Conservation (phyloP, 2,113 vertebrate species). For the Pseudonaja textilis region DNA sequence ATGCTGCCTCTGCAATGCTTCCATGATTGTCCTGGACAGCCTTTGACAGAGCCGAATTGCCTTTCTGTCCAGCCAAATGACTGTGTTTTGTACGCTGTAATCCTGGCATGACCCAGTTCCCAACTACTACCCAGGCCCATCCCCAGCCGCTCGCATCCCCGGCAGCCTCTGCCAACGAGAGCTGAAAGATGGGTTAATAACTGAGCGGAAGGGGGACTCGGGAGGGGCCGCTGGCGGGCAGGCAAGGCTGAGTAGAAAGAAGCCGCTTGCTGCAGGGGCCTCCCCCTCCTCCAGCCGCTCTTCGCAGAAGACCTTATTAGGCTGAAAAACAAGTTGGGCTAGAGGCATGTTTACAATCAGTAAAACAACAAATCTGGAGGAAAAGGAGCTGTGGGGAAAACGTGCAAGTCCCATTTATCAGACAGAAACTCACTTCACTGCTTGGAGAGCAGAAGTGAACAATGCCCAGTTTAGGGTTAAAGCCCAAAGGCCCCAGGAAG, state of each 20-base stretch:
- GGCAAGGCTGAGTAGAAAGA: background rate
- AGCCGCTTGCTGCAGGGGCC: background rate
- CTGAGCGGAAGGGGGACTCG: background rate
- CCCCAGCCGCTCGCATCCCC: background rate
- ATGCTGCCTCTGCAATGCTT: background rate
- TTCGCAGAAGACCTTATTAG: background rate
- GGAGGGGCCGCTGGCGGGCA: no score
- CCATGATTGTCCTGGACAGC: background rate
- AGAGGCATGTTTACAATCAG: background rate
- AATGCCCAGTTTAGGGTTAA: background rate
- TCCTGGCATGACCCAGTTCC: conserved; percentile 1
- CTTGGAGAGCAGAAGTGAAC: background rate
- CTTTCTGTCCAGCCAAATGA: background rate
- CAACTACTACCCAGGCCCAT: background rate
- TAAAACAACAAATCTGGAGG: background rate
- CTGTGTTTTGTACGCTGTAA: background rate
- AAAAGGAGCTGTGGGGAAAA: background rate
- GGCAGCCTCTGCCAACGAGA: background rate
- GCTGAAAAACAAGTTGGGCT: background rate
- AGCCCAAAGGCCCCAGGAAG: background rate
- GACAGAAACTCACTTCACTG: background rate
- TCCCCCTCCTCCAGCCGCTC: background rate
- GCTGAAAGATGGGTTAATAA: background rate
- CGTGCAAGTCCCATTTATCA: background rate
- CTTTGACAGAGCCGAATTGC: no score